These are phyloP conservation scores for Ellobium chinense DNA, from an alignment of 2,888 invertebrate genomes.

Conservation along the genomic window DNA sequence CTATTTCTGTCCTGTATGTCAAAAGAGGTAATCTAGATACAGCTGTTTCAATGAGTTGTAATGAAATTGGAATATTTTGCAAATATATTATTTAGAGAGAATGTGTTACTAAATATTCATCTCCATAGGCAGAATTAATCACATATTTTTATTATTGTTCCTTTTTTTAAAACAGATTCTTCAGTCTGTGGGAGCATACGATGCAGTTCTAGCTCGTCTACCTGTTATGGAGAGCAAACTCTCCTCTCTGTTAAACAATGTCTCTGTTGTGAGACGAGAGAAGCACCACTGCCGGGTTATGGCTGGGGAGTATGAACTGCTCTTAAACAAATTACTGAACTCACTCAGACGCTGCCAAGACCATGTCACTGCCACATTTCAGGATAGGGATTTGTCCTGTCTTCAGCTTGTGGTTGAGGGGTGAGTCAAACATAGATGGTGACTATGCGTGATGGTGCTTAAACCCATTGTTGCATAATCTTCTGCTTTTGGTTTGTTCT, in stretches of 20 bases:
- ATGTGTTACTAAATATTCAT: not conserved
- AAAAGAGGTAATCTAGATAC: no score
- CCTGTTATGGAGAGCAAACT: constrained; percentile 80
- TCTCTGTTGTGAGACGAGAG: constrained; percentile 88
- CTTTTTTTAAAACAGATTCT: constrained; percentile 58
- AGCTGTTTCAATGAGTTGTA: no score
- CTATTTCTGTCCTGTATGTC: no score
- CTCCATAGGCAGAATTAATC: not conserved
- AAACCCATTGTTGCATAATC: no score
- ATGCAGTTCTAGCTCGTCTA: constrained; percentile 65
- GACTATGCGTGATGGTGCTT: no score
- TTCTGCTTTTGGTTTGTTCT: no score
- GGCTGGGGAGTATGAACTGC: constrained; percentile 90
- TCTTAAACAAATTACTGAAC: constrained; percentile 90
- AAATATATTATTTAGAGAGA: no score
- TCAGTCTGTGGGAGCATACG: constrained; percentile 62
- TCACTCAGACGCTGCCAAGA: constrained; percentile 89
- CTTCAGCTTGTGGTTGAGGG: constrained; percentile 93
- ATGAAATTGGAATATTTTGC: no score
- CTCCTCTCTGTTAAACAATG: constrained; percentile 89
- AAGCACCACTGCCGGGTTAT: constrained; percentile 89
- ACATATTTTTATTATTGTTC: not conserved
- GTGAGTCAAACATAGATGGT: constrained; percentile 81
- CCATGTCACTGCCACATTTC: constrained; percentile 80
- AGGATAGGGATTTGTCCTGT: constrained; percentile 86